These are phyloP conservation scores for Agrotis segetum DNA, from an alignment of 2,888 invertebrate species.

Conservation along the genomic window DNA sequence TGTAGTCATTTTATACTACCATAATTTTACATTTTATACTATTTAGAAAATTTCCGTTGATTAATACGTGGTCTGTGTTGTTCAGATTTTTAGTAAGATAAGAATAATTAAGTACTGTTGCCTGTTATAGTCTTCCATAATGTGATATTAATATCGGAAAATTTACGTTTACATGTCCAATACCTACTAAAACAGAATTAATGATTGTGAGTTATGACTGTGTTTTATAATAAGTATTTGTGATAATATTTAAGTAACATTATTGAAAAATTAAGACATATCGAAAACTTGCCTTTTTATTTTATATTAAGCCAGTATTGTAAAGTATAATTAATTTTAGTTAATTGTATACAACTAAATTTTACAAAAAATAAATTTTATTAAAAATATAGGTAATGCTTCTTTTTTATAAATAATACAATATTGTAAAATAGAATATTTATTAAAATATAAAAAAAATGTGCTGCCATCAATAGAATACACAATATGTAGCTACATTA, in stretches of 20 bases:
- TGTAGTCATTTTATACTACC: slow-evolving; percentile 74
- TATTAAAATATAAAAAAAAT: slow-evolving; percentile 55
- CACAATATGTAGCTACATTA: slow-evolving; percentile 35
- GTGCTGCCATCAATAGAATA: slow-evolving; percentile 55
- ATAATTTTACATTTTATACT: slow-evolving; percentile 47
- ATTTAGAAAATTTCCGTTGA: slow-evolving; percentile 43
- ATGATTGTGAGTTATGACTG: slow-evolving; percentile 34
- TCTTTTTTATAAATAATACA: slow-evolving; percentile 37
- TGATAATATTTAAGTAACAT: slow-evolving; percentile 59
- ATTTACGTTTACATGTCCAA: slow-evolving; percentile 23
- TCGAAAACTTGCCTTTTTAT: slow-evolving; percentile 66
- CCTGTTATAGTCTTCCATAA: slow-evolving; percentile 56
- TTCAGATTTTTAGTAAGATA: slow-evolving; percentile 32
- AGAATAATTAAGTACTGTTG: slow-evolving; percentile 36
- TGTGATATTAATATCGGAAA: slow-evolving; percentile 58
- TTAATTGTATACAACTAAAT: slow-evolving; percentile 35
- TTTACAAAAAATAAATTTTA: slow-evolving; percentile 33
- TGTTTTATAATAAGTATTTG: slow-evolving; percentile 48
- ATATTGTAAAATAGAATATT: slow-evolving; percentile 38
- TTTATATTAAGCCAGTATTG: slow-evolving; percentile 78
- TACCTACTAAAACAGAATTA: slow-evolving; percentile 9
- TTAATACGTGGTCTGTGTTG: slow-evolving; percentile 38
- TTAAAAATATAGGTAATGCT: slow-evolving; percentile 14
- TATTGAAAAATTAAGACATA: slow-evolving; percentile 55
- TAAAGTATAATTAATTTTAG: slow-evolving; percentile 59